These are phyloP conservation scores for Megalops cyprinoides DNA, from an alignment of 2,797 vertebrate genomes.

Conservation along the genomic window DNA sequence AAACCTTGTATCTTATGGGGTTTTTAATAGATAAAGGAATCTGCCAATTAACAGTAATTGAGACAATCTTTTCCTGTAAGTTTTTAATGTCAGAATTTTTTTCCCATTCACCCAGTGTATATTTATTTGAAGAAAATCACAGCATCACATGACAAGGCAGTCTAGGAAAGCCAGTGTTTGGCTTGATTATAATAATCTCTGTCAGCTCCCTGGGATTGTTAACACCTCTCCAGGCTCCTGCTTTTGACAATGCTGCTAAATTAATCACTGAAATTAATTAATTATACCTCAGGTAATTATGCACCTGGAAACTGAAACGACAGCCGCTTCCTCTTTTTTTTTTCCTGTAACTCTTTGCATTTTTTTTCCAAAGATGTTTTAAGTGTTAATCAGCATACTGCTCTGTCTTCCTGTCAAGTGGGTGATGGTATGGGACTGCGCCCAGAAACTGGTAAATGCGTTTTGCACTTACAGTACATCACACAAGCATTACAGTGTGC, in stretches of 20 bases:
- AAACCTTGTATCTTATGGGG: no score
- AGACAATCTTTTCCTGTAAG: conserved; percentile 51
- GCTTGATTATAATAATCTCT: conserved; percentile 58
- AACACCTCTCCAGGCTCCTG: conserved; percentile 52
- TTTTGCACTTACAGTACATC: background rate
- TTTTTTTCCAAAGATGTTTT: background rate
- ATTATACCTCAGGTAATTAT: conserved; percentile 50
- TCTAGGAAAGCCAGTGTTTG: conserved; percentile 50
- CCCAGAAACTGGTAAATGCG: background rate
- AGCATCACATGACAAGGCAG: conserved; percentile 50
- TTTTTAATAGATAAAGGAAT: no score
- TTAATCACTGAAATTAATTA: conserved; percentile 60
- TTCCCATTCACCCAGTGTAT: conserved; percentile 20
- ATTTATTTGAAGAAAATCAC: conserved; percentile 38
- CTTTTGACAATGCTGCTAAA: conserved; percentile 62
- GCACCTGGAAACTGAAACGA: conserved; percentile 50
- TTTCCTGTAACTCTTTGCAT: conserved; percentile 23
- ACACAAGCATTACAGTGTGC: background rate
- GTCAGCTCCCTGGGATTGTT: conserved; percentile 56
- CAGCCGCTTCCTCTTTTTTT: conserved; percentile 28
- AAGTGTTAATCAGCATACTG: background rate
- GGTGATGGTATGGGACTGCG: background rate
- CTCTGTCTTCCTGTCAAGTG: background rate
- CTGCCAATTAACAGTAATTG: conserved; percentile 58
- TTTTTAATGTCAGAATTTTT: conserved; percentile 49